phyloP scores from a whole-genome alignment of 2,888 invertebrate species.

The Ennomos fuscantarius region DNA sequence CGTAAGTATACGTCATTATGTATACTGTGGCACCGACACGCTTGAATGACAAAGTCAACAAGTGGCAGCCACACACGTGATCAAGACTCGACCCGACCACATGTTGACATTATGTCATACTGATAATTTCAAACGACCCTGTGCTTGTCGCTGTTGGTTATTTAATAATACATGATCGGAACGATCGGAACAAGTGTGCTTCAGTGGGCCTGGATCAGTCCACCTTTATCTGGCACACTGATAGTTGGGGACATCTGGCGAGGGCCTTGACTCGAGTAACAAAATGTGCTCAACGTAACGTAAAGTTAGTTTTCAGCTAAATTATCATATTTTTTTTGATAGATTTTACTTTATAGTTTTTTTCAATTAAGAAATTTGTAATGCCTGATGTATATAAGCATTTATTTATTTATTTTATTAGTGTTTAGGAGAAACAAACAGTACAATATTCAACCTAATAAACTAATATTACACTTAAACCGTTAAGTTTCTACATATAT shows the following conservation, averaged over 20 bases:
- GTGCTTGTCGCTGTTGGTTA: constrained; percentile 31
- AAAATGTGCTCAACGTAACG: background rate
- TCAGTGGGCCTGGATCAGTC: constrained; percentile 57
- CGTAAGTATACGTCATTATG: too few relatives aligned
- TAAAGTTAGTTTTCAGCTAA: background rate
- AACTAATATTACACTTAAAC: too few relatives aligned
- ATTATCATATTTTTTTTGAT: too few relatives aligned
- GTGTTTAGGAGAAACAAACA: too few relatives aligned
- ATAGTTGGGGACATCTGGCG: constrained; percentile 74
- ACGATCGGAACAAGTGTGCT: constrained; percentile 31
- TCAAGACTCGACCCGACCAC: constrained; percentile 52
- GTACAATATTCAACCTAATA: too few relatives aligned
- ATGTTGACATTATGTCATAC: constrained; percentile 56
- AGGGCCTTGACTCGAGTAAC: constrained; percentile 64
- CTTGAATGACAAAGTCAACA: too few relatives aligned
- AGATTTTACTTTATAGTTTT: too few relatives aligned
- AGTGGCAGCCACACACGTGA: constrained; percentile 42
- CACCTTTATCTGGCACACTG: constrained; percentile 66
- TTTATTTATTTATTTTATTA: too few relatives aligned
- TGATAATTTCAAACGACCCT: constrained; percentile 46
- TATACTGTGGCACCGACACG: too few relatives aligned
- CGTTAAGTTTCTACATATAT: too few relatives aligned
- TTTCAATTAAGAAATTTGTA: too few relatives aligned
- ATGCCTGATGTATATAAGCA: too few relatives aligned
- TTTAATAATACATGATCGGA: constrained; percentile 44